These are phyloP conservation scores for Petroica traversi DNA, from an alignment of 2,113 vertebrate species.

Conservation along the genomic window DNA sequence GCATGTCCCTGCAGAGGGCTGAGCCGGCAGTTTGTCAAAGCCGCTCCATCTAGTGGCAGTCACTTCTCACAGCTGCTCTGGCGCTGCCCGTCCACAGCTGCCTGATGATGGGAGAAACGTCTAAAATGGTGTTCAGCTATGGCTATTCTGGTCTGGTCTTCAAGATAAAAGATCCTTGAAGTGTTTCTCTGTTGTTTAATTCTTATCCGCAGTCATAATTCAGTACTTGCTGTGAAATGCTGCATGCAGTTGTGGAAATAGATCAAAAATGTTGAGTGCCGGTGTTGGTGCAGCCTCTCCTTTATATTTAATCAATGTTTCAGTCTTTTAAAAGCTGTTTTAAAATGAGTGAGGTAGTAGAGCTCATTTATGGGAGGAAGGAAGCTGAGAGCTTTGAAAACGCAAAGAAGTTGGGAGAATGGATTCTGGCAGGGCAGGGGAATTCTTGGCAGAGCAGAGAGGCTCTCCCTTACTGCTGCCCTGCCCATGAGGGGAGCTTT, in stretches of 20 bases:
- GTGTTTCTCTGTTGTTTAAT: neutral
- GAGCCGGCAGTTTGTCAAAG: slow-evolving; percentile 17
- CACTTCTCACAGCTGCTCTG: slow-evolving; percentile 36
- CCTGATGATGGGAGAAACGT: neutral
- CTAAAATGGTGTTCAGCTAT: neutral
- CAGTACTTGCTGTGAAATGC: neutral
- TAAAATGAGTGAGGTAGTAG: neutral
- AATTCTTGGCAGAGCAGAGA: neutral
- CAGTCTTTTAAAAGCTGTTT: neutral
- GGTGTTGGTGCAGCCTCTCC: fast-evolving
- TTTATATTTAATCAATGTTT: neutral
- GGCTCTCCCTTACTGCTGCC: neutral
- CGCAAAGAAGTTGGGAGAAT: neutral
- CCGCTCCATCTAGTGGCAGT: slow-evolving; percentile 70
- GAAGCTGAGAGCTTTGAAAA: neutral
- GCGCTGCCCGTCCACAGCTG: neutral
- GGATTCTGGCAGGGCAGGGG: neutral
- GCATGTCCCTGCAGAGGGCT: neutral
- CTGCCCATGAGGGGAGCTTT: neutral
- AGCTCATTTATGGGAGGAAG: neutral
- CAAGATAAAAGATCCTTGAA: neutral
- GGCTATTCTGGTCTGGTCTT: neutral
- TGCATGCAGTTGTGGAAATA: neutral
- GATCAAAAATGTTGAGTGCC: neutral
- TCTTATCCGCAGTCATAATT: neutral